These are phyloP conservation scores for Mesorhabditis spiculigera DNA, from an alignment of 2,888 invertebrate species.

Conservation along the genomic window DNA sequence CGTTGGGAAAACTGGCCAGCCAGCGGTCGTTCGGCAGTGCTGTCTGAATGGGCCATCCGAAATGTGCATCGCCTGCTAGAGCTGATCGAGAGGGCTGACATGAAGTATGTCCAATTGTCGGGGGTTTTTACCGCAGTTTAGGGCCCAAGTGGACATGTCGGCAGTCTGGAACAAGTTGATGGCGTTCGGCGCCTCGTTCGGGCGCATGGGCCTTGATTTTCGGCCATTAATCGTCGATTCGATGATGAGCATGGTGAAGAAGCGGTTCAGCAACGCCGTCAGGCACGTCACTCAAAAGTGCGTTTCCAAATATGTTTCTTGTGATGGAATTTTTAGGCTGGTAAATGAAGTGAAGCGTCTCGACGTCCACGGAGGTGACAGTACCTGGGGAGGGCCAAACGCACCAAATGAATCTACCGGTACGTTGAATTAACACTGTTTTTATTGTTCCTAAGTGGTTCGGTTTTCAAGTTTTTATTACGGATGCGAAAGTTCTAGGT, in stretches of 20 bases:
- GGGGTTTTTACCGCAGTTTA: slow-evolving; percentile 5
- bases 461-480: no score
- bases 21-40: slow-evolving; percentile 45
- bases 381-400: neutral
- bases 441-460: no score
- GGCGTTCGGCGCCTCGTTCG: slow-evolving; percentile 52
- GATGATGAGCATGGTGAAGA: slow-evolving; percentile 37
- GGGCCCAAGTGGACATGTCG: slow-evolving; percentile 45
- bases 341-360: slow-evolving; percentile 3
- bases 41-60: slow-evolving; percentile 52
- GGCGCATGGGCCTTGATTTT: slow-evolving; percentile 57
- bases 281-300: slow-evolving; percentile 37
- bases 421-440: no score
- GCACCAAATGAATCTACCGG: no score
- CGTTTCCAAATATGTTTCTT: neutral
- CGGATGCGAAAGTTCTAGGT: no score
- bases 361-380: slow-evolving; percentile 3
- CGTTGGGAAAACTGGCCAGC: slow-evolving; percentile 56
- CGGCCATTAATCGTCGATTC: slow-evolving; percentile 43
- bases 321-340: neutral
- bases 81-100: slow-evolving; percentile 40
- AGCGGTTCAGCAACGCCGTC: slow-evolving; percentile 38
- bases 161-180: slow-evolving; percentile 49
- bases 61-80: slow-evolving; percentile 48
- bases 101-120: slow-evolving; percentile 25